Evolutionary conservation across 2,797 vertebrate genomes (phyloP).

Genomic region (Sibirionetta formosa): DNA sequence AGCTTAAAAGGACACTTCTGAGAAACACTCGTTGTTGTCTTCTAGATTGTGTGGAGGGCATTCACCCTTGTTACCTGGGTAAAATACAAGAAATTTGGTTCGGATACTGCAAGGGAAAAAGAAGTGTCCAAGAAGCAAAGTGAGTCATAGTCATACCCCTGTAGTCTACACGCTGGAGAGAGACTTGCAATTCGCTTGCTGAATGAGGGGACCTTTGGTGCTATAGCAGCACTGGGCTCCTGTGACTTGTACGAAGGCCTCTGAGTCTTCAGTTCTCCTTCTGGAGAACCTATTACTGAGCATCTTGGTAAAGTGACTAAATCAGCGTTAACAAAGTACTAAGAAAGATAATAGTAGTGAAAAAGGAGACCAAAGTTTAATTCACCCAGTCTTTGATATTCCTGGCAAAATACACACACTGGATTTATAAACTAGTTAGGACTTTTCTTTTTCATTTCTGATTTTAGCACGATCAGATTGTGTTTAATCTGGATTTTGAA

Average conservation of each 20-base stretch:
- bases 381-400: background rate
- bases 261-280: background rate
- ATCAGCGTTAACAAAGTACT: background rate
- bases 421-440: background rate
- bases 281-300: background rate
- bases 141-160: background rate
- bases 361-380: background rate
- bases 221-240: background rate
- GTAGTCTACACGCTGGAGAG: background rate
- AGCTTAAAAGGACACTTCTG: background rate
- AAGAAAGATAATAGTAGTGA: background rate
- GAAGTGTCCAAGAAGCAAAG: background rate
- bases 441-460: background rate
- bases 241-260: background rate
- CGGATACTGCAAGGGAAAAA: background rate
- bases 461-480: background rate
- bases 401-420: fast-evolving
- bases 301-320: background rate
- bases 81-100: slow-evolving; percentile 4
- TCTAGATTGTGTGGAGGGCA: background rate
- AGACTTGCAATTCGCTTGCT: background rate
- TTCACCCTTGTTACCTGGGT: background rate
- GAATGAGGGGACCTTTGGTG: background rate
- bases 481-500: background rate
- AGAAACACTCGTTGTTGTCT: background rate